Evolutionary conservation across 1,140 invertebrate genomes (phyloP), one percentile per base, ranked within the genome.

Genomic region (Atta cephalotes): DNA sequence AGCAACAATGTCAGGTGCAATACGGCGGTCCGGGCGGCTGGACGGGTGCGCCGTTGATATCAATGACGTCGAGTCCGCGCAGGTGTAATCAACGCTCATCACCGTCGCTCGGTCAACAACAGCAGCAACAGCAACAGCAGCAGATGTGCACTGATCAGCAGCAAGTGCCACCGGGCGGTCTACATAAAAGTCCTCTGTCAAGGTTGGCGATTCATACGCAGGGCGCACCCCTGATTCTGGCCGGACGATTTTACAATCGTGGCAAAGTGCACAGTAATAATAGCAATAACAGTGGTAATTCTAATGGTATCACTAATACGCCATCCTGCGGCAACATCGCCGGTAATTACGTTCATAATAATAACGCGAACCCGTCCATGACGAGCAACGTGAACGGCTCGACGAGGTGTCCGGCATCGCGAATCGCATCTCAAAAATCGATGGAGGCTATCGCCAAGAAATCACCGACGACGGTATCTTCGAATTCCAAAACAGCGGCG

Each of bases 131-230:
- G 39, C 79, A 85, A 7, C 85, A 80, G 3, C 93, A 91, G 82
- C 72, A 91, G 51, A 90, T 89, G 70, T 90, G 88, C 35, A 56
- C 35, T 63, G 87, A 85, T 66, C 84, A 89, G n/a, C 88, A 87
- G 45, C 92, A 91, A 65, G 88, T 90, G 86, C 92, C 91, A 88
- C 60, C 92, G 63, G 81, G 89, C 76, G 58, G 87, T 86, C 89
- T 92, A 89, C 92, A 93, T 18, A 95, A 96, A 76, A 96, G 95
- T 90, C 96, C 96, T 10, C 94, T 97, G 56, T 95, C 96, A 0
- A 95, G 97, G 89, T 93, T 98, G 77, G 97, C 97, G 3, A 97
- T 97, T 88, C 97, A 98, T 92, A 97, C 97, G 35, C 97, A 97
- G 91, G 97, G 97, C 25, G 97, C 97, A 58, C 97, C 97, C 9